A percentile compares a stretch with the other conserved stretches of the same genome.
Evolutionary conservation across 2,113 vertebrate genomes (phyloP).

Genomic region (Loxodonta africana): DNA sequence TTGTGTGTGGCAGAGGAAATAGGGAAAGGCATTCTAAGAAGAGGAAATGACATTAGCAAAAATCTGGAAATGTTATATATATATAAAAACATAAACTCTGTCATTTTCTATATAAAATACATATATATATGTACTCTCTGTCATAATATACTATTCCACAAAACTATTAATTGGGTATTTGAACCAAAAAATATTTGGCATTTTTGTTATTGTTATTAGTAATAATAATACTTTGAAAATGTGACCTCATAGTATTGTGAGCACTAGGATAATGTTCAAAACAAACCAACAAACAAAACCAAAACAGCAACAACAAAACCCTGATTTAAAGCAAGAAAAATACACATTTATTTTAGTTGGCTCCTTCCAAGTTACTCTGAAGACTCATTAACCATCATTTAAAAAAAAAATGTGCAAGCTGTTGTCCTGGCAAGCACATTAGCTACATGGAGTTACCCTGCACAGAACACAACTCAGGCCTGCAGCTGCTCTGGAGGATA

Average conservation of each 20-base stretch:
- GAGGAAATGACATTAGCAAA: not conserved
- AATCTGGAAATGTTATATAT: not conserved
- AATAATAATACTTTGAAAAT: conserved; percentile 3
- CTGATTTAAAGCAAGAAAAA: conserved; percentile 47
- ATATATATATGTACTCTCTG: not conserved
- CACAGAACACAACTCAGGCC: not conserved
- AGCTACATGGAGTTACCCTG: not conserved
- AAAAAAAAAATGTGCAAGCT: not conserved
- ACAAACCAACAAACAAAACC: not conserved
- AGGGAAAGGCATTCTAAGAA: not conserved
- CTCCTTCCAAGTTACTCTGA: conserved; percentile 41
- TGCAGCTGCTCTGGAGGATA: not conserved
- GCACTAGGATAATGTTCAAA: not conserved
- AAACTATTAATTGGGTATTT: not conserved
- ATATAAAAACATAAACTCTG: no score
- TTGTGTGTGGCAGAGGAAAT: conserved; percentile 9
- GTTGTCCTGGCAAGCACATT: not conserved
- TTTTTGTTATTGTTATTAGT: not conserved
- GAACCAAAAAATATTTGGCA: not conserved
- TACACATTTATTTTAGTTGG: conserved; percentile 17
- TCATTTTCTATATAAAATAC: no score
- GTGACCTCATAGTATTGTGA: not conserved
- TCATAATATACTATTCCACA: not conserved
- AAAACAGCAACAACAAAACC: not conserved
- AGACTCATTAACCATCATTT: conserved; percentile 8